phyloP scores from a whole-genome alignment of 2,797 vertebrate species.

The Tachyglossus aculeatus region DNA sequence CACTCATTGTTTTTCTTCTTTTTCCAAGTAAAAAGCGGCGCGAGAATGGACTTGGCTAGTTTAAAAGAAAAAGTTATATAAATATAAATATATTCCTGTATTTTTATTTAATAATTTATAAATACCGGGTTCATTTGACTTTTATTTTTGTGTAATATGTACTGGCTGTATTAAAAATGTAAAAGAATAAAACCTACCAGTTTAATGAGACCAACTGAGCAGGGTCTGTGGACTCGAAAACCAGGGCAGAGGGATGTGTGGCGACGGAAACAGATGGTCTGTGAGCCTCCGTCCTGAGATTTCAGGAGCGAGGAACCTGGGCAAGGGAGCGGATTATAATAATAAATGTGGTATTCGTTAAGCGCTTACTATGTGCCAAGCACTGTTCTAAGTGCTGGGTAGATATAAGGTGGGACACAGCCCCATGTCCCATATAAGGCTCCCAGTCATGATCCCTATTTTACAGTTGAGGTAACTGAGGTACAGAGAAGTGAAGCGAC shows the following conservation, averaged over 20 bases:
- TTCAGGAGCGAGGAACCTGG: too few species aligned
- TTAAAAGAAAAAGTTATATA: slow-evolving; percentile 69
- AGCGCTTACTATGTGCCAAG: too few species aligned
- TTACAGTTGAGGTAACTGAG: too few species aligned
- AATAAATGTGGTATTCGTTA: too few species aligned
- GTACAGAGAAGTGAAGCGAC: too few species aligned
- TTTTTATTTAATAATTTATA: slow-evolving; percentile 73
- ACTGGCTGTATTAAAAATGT: slow-evolving; percentile 64
- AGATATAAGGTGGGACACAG: too few species aligned
- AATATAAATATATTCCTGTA: slow-evolving; percentile 72
- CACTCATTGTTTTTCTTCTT: slow-evolving; percentile 66
- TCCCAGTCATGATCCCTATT: too few species aligned
- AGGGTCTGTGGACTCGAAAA: slow-evolving; percentile 64
- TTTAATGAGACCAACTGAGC: slow-evolving; percentile 61
- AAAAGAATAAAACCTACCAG: slow-evolving; percentile 64
- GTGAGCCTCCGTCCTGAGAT: too few species aligned
- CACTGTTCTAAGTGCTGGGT: too few species aligned
- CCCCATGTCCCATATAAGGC: too few species aligned
- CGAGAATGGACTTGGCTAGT: slow-evolving; percentile 67
- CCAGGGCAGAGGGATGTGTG: slow-evolving; percentile 16
- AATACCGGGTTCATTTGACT: slow-evolving; percentile 69
- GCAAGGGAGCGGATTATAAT: too few species aligned
- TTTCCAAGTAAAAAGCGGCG: slow-evolving; percentile 62
- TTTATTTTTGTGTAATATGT: slow-evolving; percentile 72
- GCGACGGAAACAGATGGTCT: too few species aligned